Base-by-base conservation (phyloP, 2,888 invertebrate species). In the Papilio demoleus region DNA sequence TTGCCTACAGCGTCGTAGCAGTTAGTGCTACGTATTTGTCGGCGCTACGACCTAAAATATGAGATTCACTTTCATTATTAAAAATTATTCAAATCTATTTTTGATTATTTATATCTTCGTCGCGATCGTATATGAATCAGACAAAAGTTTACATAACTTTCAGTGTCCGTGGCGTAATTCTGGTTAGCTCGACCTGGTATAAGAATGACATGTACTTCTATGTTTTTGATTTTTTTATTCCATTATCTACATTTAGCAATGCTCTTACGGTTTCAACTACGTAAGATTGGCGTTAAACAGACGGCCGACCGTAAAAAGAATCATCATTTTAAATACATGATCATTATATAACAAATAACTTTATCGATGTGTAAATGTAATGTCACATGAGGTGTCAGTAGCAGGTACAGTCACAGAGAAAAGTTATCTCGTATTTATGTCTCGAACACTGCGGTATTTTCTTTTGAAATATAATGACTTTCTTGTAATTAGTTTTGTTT, bases 401-500 rank as follows among this genome's bases (percentile, higher is more conserved):
- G 50, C 68, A 68, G 60, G 17, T 68, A 22, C 22, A 17, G 47
- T 59, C 36, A n/a, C 19, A 59, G 50, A 42, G 50, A 60, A 65
- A 40, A 58, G 34, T 42, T 38, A 36, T 59, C 47, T 53, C 31
- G 40, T 56, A 60, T 68, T 65, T 50, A 59, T 42, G 40, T 31
- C 22, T 34, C 22, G 42, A 11, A 56, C 42, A 69, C 56, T 65
- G 65, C 42, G 56, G 50, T 61, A 40, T 17, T 61, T 68, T 67
- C 42, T 62, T 65, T 65, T 42, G 19, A 42, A 69, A 61, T 14
- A 65, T 53, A 69, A 65, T 56, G 36, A 65, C 53, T 34, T 56
- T 53, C 24, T 45, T 38, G 53, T 65, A 69, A 69, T 69, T 68
- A 68, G 40, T 60, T 63, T 47, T 36, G 17, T 38, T n/a, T 36